Base-by-base conservation (phyloP, 37 sponge, comb jelly and placozoan genomes). In the Aplysina aerophoba region DNA sequence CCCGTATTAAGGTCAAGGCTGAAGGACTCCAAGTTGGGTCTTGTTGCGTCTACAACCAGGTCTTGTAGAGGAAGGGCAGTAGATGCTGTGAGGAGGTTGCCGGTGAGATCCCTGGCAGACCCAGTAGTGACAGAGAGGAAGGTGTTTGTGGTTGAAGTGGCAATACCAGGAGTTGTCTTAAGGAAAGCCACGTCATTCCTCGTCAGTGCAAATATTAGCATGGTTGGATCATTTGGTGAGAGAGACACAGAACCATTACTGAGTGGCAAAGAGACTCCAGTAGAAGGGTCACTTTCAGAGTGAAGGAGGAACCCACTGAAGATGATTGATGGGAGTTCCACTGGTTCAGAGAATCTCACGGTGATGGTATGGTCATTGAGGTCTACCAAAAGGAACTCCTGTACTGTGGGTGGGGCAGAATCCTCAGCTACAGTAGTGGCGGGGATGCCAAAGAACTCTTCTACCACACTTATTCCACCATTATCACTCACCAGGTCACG, bases 1-100 rank as follows among this genome's bases (percentile, higher is more conserved):
- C 96, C 96, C 16, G 81, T 56, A 50, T 95, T 82, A 6, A 92
- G 59, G 73, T 95, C 96, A 0, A 95, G 78, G 33, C 68, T 84
- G 71, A 92, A 92, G 27, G 27, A 53, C 12, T 82, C 40, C 12
- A 95, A 83, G 56, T 85, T 74, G 38, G 96, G 93, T 20, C 53
- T 50, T 36, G 77, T 31, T 21, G 69, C 75, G 80, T 95, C 96
- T 36, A 28, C 41, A 17, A 73, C 57, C 63, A 84, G 87, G 25
- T 22, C 62, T 25, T 41, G 16, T 17, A 85, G 64, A 6, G 35
- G 64, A 1, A 94, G 39, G 13, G 91, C 89, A 68, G 14, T 85
- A 15, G 65, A 53, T 4, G 83, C 44, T n/a, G 87, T 3, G 36
- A 16, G 57, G 40, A 74, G 57, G 31, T 90, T 37, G 15, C 87